Evolutionary conservation across 2,113 vertebrate genomes (phyloP).

Genomic region (Apteryx mantelli): DNA sequence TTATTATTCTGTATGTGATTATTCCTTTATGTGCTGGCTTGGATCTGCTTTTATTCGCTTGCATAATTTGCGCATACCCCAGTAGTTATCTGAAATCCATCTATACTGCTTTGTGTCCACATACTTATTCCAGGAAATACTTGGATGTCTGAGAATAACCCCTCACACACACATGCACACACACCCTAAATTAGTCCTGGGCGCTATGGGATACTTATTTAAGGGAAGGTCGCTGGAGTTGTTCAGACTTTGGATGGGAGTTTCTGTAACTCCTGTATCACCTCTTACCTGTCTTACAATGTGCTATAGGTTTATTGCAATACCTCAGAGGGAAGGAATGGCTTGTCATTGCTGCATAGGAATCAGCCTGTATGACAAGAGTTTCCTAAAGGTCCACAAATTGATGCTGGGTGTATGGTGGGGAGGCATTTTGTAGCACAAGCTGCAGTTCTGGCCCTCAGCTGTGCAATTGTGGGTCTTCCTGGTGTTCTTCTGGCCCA

Average conservation of each 20-base stretch:
- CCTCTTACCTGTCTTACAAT: neutral
- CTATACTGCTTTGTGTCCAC: accelerated
- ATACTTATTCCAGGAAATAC: neutral
- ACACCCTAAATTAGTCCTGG: neutral
- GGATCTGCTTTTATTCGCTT: neutral
- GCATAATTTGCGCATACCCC: neutral
- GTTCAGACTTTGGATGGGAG: neutral
- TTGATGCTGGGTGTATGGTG: accelerated
- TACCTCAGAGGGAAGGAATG: neutral
- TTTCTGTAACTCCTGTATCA: neutral
- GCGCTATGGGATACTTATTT: neutral
- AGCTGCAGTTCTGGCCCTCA: neutral
- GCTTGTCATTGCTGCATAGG: neutral
- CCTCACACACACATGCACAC: neutral
- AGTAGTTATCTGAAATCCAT: neutral
- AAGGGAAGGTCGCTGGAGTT: neutral
- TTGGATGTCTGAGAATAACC: neutral
- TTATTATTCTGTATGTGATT: neutral
- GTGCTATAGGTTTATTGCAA: neutral
- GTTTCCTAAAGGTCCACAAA: neutral
- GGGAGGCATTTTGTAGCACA: neutral
- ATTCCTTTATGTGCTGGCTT: neutral
- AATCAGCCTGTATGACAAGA: neutral
- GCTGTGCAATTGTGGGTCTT: neutral
- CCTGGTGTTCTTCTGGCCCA: neutral